These are phyloP conservation scores for Campaea margaritaria DNA, from an alignment of 2,888 invertebrate genomes.

Conservation along the genomic window DNA sequence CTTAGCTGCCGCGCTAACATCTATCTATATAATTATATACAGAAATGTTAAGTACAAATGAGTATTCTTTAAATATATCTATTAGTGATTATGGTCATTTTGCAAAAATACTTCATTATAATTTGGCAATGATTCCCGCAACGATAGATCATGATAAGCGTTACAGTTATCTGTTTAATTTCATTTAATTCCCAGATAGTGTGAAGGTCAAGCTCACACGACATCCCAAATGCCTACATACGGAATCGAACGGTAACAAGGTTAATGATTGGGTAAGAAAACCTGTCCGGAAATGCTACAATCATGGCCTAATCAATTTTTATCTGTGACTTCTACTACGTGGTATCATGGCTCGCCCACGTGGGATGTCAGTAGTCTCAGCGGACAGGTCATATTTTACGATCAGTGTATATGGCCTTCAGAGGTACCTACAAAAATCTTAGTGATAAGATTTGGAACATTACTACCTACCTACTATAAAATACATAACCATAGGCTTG, in stretches of 20 bases:
- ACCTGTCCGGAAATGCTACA: neutral
- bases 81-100: too few relatives aligned
- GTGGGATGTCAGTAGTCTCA: neutral
- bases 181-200: too few relatives aligned
- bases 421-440: constrained; percentile 10
- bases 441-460: constrained; percentile 18
- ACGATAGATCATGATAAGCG: too few relatives aligned
- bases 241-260: neutral
- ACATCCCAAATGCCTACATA: neutral
- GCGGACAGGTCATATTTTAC: constrained; percentile 2
- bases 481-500: neutral
- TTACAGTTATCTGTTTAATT: too few relatives aligned
- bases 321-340: too few relatives aligned
- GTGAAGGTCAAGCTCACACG: too few relatives aligned
- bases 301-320: neutral
- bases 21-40: too few relatives aligned
- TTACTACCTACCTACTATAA: constrained; percentile 14
- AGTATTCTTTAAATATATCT: too few relatives aligned
- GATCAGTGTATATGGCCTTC: constrained; percentile 8
- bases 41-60: too few relatives aligned
- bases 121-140: too few relatives aligned
- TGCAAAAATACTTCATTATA: too few relatives aligned
- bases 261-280: neutral
- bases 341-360: neutral
- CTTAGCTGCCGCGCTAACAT: too few relatives aligned